phyloP scores from a whole-genome alignment of 2,113 vertebrate species.

The Hippocampus barbouri region DNA sequence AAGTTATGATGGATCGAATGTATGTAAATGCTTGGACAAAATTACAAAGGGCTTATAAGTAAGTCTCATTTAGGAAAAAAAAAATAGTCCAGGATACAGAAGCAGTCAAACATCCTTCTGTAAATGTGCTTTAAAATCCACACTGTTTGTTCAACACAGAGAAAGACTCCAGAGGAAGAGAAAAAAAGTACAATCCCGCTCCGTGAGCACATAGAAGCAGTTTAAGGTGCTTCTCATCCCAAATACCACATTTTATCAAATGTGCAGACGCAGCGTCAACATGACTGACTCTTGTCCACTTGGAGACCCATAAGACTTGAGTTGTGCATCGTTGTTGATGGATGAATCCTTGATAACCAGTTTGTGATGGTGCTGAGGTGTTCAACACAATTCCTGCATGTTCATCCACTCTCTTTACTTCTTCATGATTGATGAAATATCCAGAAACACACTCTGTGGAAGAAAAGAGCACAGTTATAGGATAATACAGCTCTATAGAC shows the following conservation, averaged over 20 bases:
- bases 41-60: slow-evolving; percentile 21
- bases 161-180: slow-evolving; percentile 1
- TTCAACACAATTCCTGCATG: slow-evolving; percentile 9
- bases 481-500: background rate
- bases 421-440: slow-evolving; percentile 95
- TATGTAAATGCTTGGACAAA: slow-evolving; percentile 42
- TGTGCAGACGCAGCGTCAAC: slow-evolving; percentile 17
- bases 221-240: slow-evolving; percentile 58
- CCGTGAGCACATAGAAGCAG: slow-evolving; percentile 24
- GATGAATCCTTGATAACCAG: slow-evolving; percentile 35
- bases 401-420: slow-evolving; percentile 69
- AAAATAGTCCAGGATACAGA: slow-evolving; percentile 20
- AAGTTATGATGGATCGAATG: slow-evolving; percentile 17
- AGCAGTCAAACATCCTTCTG: slow-evolving; percentile 15
- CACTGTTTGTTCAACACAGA: background rate
- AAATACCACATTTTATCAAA: background rate
- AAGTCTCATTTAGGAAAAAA: slow-evolving; percentile 44
- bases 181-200: background rate
- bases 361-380: slow-evolving; percentile 13
- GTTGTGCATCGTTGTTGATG: slow-evolving; percentile 28
- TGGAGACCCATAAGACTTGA: slow-evolving; percentile 18
- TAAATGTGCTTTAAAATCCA: slow-evolving; percentile 14
- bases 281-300: slow-evolving; percentile 13
- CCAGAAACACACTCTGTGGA: slow-evolving; percentile 89
- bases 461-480: slow-evolving; percentile 45